Base-by-base conservation (phyloP, 1,140 invertebrate genomes). In the Paralvinella palmiformis region DNA sequence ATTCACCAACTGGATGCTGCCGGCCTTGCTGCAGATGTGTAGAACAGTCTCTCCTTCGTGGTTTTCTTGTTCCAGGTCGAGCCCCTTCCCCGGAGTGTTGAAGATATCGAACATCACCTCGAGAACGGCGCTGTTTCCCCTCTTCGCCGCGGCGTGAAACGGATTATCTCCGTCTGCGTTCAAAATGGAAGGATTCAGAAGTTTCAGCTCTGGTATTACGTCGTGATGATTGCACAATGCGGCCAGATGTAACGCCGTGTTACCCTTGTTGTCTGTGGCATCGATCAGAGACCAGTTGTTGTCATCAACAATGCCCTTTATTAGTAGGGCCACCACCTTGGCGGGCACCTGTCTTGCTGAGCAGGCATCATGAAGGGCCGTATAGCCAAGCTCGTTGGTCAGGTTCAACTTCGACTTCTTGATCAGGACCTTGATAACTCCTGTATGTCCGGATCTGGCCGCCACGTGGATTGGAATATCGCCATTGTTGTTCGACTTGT, bases 391-490 rank as follows among this genome's bases (percentile, higher is more conserved):
- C 24, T 58, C 55, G 36, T 67, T 67, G 31, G 36, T 58, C 35
- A 53, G 24, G 56, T 65, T 56, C 7, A 67, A 52, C 31, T 65
- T 52, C 20, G 53, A 27, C 56, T 67, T 67, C 36, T 61, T 27
- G 1, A 68, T 22, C 20, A 68, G 55, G n/a, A 64, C 33, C 32
- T 64, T 20, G 35, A 68, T 41, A 22, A 60, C 31, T 20, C 32
- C 48, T 24, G 48, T 32, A 33, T 67, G 50, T 0, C 67, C 67
- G 17, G 57, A 45, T 41, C 53, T 62, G 31, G 22, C 64, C 13
- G 67, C 61, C 24, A 68, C 17, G 45, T 68, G 65, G 32, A 68
- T 44, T 0, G 67, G 36, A 6, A 66, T 68, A 44, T 60, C 61
- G 3, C 67, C 66, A 29, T 53, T 53, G 17, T 53, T 29, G 59